Evolutionary conservation across 2,888 invertebrate genomes (phyloP).

Genomic region (Nezara viridula): DNA sequence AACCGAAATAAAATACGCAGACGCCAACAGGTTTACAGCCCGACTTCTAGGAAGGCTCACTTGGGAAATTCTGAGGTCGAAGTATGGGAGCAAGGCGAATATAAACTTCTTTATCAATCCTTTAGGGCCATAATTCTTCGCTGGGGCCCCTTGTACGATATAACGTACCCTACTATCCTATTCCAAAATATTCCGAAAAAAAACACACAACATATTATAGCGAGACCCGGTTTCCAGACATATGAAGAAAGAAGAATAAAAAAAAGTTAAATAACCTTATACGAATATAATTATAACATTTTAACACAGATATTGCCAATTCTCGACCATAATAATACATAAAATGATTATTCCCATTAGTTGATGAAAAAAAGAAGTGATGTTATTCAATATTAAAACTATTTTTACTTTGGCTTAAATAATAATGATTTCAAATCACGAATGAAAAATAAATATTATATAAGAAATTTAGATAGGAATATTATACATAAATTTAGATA

Average conservation of each 20-base stretch:
- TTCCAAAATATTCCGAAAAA: not conserved
- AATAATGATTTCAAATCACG: too few species aligned
- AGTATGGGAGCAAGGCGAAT: not conserved
- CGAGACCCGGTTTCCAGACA: not conserved
- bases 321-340: too few species aligned
- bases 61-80: constrained; percentile 33
- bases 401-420: too few species aligned
- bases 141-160: not conserved
- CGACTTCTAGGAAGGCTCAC: not conserved
- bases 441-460: too few species aligned
- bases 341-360: too few species aligned
- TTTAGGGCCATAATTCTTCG: constrained; percentile 5
- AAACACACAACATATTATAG: not conserved
- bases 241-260: not conserved
- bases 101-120: constrained; percentile 44
- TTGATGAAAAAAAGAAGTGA: too few species aligned
- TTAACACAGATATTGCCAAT: too few species aligned
- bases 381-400: too few species aligned
- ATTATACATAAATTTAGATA: too few species aligned
- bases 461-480: too few species aligned
- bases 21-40: constrained; percentile 7
- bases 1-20: not conserved
- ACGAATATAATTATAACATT: too few species aligned
- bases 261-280: too few species aligned
- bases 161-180: not conserved